Evolutionary conservation across 2,113 vertebrate species (phyloP).

Genomic region (Garra rufa): DNA sequence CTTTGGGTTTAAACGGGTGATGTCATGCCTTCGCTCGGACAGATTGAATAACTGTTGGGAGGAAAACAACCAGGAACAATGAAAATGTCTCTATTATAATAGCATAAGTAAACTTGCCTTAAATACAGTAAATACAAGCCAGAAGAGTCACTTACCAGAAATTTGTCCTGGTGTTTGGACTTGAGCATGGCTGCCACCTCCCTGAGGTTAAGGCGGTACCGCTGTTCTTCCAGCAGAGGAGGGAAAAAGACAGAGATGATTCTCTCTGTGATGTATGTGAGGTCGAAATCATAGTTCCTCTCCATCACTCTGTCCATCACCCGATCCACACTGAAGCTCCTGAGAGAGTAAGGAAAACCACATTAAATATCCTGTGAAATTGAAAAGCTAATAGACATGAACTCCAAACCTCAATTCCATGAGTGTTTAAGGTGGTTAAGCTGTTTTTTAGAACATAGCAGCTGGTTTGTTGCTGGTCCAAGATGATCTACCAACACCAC

Average conservation of each 20-base stretch:
- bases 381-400: not conserved
- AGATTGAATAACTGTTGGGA: conserved; percentile 88
- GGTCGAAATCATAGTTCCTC: conserved; percentile 87
- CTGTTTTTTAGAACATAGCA: not conserved
- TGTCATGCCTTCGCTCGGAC: conserved; percentile 87
- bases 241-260: conserved; percentile 92
- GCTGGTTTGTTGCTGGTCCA: not conserved
- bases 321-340: conserved; percentile 89
- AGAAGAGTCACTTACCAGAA: conserved; percentile 83
- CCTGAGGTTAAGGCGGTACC: conserved; percentile 85
- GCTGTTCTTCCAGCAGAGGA: conserved; percentile 84
- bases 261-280: conserved; percentile 92
- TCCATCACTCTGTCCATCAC: conserved; percentile 92
- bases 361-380: not conserved
- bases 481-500: not conserved
- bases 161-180: conserved; percentile 91
- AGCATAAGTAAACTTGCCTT: not conserved
- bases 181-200: conserved; percentile 90
- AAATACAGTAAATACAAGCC: not conserved
- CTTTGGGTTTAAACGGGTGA: conserved; percentile 85
- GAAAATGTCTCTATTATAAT: not conserved
- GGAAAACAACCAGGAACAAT: not conserved
- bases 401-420: not conserved
- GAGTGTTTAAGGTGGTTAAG: not conserved
- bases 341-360: conserved; percentile 56